A percentile compares a stretch with the other conserved stretches of the same genome.
Evolutionary conservation across 2,113 vertebrate species (phyloP).

Genomic region (Equus quagga): DNA sequence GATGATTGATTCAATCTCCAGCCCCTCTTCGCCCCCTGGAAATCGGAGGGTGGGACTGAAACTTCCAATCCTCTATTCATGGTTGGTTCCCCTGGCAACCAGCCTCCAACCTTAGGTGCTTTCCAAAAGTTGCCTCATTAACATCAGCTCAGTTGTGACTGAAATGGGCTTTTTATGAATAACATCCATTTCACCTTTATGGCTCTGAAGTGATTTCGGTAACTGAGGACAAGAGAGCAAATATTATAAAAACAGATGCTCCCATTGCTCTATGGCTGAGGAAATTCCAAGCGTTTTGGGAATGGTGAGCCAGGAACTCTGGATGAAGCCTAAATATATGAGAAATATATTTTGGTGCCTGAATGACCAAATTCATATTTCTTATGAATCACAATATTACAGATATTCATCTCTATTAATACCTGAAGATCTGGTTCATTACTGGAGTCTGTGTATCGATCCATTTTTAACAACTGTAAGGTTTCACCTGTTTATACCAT

Average conservation of each 20-base stretch:
- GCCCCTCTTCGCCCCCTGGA: not conserved
- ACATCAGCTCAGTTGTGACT: not conserved
- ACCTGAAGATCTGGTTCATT: not conserved
- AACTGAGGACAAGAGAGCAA: not conserved
- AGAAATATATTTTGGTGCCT: too few species aligned
- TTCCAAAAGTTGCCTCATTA: not conserved
- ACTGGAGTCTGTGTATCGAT: not conserved
- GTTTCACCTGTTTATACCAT: not conserved
- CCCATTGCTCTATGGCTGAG: not conserved
- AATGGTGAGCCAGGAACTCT: too few species aligned
- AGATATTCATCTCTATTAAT: not conserved
- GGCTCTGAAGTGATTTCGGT: not conserved
- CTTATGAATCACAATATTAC: not conserved
- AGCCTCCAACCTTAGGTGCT: not conserved
- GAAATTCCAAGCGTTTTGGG: not conserved
- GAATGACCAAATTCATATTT: too few species aligned
- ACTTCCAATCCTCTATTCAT: not conserved
- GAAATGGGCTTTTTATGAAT: not conserved
- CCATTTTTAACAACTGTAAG: not conserved
- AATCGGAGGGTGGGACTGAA: not conserved
- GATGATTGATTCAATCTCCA: not conserved
- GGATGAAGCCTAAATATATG: too few species aligned
- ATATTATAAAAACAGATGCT: not conserved
- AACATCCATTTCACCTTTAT: not conserved
- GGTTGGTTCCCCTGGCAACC: not conserved